Evolutionary conservation across 2,888 invertebrate species (phyloP).

Genomic region (Lasioglossum zephyrum): DNA sequence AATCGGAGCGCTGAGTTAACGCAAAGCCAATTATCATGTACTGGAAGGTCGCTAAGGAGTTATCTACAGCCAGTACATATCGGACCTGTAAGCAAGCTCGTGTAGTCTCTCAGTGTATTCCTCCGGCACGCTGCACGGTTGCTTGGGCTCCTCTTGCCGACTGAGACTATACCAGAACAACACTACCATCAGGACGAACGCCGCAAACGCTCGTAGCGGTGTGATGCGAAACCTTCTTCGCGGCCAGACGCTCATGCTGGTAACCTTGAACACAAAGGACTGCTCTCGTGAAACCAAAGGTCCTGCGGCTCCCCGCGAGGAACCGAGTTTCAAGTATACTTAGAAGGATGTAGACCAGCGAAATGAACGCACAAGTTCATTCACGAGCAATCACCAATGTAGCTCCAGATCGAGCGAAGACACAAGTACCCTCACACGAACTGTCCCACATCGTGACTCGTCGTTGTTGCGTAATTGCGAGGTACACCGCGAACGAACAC

Average conservation of each 20-base stretch:
- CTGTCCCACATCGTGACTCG: conserved; percentile 24
- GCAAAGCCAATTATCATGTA: neutral
- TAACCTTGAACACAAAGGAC: conserved; percentile 67
- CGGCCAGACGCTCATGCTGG: conserved; percentile 78
- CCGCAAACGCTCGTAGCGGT: conserved; percentile 76
- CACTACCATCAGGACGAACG: conserved; percentile 75
- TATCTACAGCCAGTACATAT: conserved; percentile 19
- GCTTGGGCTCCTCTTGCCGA: conserved; percentile 75
- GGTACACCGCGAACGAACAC: conserved; percentile 22
- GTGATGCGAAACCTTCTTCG: conserved; percentile 79
- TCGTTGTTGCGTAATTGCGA: conserved; percentile 52
- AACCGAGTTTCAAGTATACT: neutral
- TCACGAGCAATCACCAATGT: conserved; percentile 14
- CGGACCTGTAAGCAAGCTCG: conserved; percentile 77
- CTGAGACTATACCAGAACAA: conserved; percentile 79
- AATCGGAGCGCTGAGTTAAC: too few species aligned
- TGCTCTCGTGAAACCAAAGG: conserved; percentile 39
- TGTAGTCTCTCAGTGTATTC: conserved; percentile 79
- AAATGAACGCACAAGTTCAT: conserved; percentile 40
- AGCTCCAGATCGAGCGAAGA: conserved; percentile 4
- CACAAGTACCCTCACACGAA: conserved; percentile 22
- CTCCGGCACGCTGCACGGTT: conserved; percentile 79
- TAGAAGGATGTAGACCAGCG: neutral
- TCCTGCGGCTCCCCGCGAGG: neutral
- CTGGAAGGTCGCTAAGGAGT: neutral